Evolutionary conservation across 2,888 invertebrate species (phyloP), one percentile per base, ranked within the genome.

Genomic region (Nezara viridula): DNA sequence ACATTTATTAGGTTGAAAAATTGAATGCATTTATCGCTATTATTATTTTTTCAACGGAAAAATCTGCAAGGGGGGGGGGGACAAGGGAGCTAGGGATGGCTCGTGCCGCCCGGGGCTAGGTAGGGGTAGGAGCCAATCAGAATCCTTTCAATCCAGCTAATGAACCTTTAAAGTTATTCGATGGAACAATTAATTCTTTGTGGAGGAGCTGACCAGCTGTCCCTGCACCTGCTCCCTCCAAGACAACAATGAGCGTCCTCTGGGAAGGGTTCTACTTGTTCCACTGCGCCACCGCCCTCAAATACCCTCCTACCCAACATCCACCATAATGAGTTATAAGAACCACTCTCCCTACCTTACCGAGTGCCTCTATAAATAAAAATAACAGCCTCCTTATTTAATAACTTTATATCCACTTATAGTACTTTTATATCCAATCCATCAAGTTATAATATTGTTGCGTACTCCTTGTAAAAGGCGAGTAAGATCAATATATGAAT

Each of bases 111-210:
- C 40, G 44, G 81, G 44, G 81, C 40, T 32, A 81, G 81, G 40
- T 81, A 81, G 81, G 81, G 81, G 24, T 44, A 14, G 81, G 14
- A 44, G 81, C 40, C 12, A 81, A 81, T 81, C 40, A 81, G 81
- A 44, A 81, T 44, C 81, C 44, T 81, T 81, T 81, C 40, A 81
- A 81, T 44, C 24, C 40, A 81, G 40, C 81, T 81, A 81, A 81
- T 81, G 81, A 81, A 44, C 81, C 44, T 81, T 81, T 81, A 81
- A 44, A 81, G 44, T 81, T 81, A 81, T 81, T 81, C 40, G 81
- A 81, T 44, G 66, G 66, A 40, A 81, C 44, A 81, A 81, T 44
- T 81, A 81, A 81, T 81, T 81, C 81, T 81, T 81, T 81, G 81
- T 81, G 24, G 12, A 44, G 40, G 7, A 60, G 1, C 40, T 81